Conservation (phyloP, 2,797 vertebrate species). For the Acestrorhynchus altus region DNA sequence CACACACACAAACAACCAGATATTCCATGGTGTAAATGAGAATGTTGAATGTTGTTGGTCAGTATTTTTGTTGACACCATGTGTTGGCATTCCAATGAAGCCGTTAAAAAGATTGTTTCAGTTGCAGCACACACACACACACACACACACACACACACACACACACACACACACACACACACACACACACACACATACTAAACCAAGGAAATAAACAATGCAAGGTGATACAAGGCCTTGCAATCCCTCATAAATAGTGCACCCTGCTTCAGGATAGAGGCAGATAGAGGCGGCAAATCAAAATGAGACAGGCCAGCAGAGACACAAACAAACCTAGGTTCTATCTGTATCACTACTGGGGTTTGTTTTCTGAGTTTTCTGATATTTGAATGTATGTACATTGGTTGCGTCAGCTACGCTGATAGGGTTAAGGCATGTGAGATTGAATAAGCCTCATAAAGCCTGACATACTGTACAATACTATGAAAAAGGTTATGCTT, state of each 20-base stretch:
- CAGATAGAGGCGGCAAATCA: conserved; percentile 33
- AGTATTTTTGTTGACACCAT: conserved; percentile 6
- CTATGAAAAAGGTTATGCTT: background rate
- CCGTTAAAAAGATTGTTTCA: conserved; percentile 15
- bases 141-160: conserved; percentile 26
- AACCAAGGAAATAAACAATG: conserved; percentile 49
- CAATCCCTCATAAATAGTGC: conserved; percentile 58
- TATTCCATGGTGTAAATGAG: conserved; percentile 30
- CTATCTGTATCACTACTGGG: conserved; percentile 16
- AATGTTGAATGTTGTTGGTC: conserved; percentile 10
- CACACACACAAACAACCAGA: background rate
- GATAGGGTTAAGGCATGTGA: conserved; percentile 5
- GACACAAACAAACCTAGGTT: conserved; percentile 14
- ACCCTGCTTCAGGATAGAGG: conserved; percentile 56
- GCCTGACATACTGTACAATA: background rate
- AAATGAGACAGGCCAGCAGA: conserved; percentile 26
- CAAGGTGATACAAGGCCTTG: conserved; percentile 58
- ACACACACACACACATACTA: conserved; percentile 25
- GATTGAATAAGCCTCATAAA: background rate
- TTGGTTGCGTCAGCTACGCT: background rate
- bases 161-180: conserved; percentile 13
- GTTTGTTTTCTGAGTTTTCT: conserved; percentile 16
- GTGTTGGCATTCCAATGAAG: conserved; percentile 7
- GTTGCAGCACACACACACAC: conserved; percentile 28
- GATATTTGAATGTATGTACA: conserved; percentile 26